Conservation (phyloP, 2,888 invertebrate genomes). For the Idaea biselata region DNA sequence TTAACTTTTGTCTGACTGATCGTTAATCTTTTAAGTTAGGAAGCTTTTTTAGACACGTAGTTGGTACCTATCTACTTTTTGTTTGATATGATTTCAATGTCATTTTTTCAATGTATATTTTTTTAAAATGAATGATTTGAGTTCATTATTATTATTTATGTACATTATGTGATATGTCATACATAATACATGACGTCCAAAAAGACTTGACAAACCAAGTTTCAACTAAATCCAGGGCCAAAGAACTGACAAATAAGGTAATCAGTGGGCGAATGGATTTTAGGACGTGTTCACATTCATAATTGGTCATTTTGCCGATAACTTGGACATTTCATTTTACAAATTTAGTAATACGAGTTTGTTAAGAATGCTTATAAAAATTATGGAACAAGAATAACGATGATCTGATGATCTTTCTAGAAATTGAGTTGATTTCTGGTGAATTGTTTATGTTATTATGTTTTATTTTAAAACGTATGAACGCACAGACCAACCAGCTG, state of each 20-base stretch:
- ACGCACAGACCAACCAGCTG: too few species aligned
- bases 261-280: conserved; percentile 71
- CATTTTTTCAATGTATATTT: neutral
- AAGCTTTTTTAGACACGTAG: neutral
- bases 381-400: conserved; percentile 23
- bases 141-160: neutral
- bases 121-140: neutral
- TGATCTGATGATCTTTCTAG: conserved; percentile 6
- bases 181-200: conserved; percentile 12
- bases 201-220: conserved; percentile 32
- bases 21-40: neutral
- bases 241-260: conserved; percentile 53
- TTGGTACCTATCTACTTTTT: neutral
- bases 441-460: neutral
- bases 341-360: conserved; percentile 55
- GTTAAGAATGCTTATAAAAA: conserved; percentile 28
- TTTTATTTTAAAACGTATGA: neutral
- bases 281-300: conserved; percentile 42
- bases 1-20: too few species aligned
- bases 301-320: conserved; percentile 51
- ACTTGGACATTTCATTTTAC: conserved; percentile 56
- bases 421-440: conserved; percentile 1
- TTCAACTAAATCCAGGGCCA: conserved; percentile 54
- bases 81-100: neutral
- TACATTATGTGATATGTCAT: neutral